Evolutionary conservation across 2,113 vertebrate species (phyloP).

Genomic region (Neolamprologus devosi): DNA sequence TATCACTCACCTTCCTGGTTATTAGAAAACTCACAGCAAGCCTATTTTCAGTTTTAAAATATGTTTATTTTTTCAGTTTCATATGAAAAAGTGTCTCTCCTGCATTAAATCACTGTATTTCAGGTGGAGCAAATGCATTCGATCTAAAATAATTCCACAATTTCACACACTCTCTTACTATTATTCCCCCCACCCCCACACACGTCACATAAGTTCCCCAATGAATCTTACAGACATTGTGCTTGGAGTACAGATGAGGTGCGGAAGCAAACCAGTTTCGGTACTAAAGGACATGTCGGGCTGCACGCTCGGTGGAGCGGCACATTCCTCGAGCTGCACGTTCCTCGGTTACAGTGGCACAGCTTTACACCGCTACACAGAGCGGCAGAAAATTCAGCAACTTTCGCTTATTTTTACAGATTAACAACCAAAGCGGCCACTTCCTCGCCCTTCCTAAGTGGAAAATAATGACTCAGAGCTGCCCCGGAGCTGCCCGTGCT

Average conservation of each 20-base stretch:
- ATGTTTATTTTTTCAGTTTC: slow-evolving; percentile 52
- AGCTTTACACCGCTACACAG: neutral
- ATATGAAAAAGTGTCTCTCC: slow-evolving; percentile 39
- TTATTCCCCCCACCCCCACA: neutral
- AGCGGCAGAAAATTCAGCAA: neutral
- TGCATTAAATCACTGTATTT: neutral
- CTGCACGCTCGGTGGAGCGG: slow-evolving; percentile 14
- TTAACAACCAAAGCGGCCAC: neutral
- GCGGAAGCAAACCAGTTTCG: neutral
- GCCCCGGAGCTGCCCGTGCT: slow-evolving; percentile 39
- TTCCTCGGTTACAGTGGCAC: slow-evolving; percentile 27
- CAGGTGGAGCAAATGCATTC: neutral
- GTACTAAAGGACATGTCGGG: neutral
- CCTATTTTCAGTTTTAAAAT: slow-evolving; percentile 30
- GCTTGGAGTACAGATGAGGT: slow-evolving; percentile 15
- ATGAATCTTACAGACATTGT: neutral
- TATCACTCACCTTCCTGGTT: neutral
- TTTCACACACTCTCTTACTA: neutral
- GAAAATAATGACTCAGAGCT: slow-evolving; percentile 50
- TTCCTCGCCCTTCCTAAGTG: slow-evolving; percentile 11
- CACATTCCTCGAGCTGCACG: slow-evolving; percentile 31
- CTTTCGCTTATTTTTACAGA: neutral
- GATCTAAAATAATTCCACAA: neutral
- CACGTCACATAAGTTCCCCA: slow-evolving; percentile 1
- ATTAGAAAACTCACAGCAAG: neutral